Conservation (phyloP, 2,113 vertebrate genomes). For the Leptocoma aspasia region DNA sequence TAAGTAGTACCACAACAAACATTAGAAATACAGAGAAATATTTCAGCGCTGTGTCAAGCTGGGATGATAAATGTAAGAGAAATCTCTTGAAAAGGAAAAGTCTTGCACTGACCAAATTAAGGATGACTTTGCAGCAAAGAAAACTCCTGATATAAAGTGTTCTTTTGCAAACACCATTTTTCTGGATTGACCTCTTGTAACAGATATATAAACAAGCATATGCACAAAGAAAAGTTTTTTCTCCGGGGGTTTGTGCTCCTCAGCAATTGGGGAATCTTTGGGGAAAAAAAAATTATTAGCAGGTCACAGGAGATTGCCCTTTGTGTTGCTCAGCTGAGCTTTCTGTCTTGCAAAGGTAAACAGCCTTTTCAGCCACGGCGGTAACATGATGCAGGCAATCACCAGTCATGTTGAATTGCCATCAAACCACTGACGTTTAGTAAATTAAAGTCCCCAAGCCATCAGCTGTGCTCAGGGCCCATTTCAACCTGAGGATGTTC, state of each 20-base stretch:
- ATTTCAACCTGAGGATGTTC: constrained; percentile 68
- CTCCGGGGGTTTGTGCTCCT: neutral
- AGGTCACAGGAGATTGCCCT: neutral
- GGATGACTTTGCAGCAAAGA: neutral
- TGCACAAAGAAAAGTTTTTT: accelerated
- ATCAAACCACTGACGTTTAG: constrained; percentile 70
- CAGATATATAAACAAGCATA: neutral
- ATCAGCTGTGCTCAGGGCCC: constrained; percentile 45
- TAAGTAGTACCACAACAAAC: neutral
- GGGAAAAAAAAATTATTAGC: neutral
- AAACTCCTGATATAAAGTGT: neutral
- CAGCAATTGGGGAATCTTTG: neutral
- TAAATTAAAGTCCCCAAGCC: constrained; percentile 68
- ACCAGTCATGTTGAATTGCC: constrained; percentile 66
- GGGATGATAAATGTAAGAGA: neutral
- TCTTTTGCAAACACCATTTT: neutral
- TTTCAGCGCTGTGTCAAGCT: neutral
- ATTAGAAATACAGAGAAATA: neutral
- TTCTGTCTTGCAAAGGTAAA: constrained; percentile 61
- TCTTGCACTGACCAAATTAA: neutral
- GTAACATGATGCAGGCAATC: constrained; percentile 62
- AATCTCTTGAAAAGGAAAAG: neutral
- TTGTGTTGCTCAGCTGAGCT: constrained; percentile 30
- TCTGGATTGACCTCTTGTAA: neutral
- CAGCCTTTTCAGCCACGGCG: constrained; percentile 45